Evolutionary conservation across 2,113 vertebrate species (phyloP), one percentile per base, ranked within the genome.

Genomic region (Cacatua alba): DNA sequence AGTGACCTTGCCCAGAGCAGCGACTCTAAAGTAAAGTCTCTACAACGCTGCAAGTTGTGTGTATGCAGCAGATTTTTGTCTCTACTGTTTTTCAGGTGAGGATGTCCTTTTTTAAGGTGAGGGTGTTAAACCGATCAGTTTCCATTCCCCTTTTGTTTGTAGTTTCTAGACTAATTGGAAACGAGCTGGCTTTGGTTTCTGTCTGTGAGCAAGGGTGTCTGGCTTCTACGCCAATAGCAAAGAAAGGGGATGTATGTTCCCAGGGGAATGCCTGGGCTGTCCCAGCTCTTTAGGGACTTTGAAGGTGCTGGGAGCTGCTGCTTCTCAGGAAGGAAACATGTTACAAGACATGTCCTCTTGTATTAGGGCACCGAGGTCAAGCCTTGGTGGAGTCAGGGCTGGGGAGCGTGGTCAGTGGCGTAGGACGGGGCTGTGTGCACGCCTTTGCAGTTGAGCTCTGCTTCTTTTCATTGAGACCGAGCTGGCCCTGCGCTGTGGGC

Each of bases 1-100:
- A 39, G 24, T 84, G 86, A 96, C 92, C 92, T 90, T 96, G 94
- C 90, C 77, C 43, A 64, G 79, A 94, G 92, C 76, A 75, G 82
- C 82, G 1, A 4, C 72, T 96, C 80, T 92, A 82, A 97, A 95
- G 51, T 70, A 16, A 68, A 87, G 43, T 71, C 68, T 59, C 51
- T 71, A 31, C 53, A 62, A 53, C 35, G 72, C 89, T 80, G 59
- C 21, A n/a, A 60, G 52, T n/a, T 76, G 33, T 57, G 33, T 72
- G 10, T 35, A 11, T 8, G 72, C 75, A 83, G 90, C 79, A 96
- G 24, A 52, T 52, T 88, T 83, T 70, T 68, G 41, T 55, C 13
- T n/a, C 24, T 75, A 6, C 52, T 49, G 0, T 65, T 95, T 86
- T 89, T 26, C 5, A 17, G 17, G 48, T 64, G 31, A 76, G 7